Conservation (phyloP, 2,888 invertebrate species). For the Spodoptera exigua region DNA sequence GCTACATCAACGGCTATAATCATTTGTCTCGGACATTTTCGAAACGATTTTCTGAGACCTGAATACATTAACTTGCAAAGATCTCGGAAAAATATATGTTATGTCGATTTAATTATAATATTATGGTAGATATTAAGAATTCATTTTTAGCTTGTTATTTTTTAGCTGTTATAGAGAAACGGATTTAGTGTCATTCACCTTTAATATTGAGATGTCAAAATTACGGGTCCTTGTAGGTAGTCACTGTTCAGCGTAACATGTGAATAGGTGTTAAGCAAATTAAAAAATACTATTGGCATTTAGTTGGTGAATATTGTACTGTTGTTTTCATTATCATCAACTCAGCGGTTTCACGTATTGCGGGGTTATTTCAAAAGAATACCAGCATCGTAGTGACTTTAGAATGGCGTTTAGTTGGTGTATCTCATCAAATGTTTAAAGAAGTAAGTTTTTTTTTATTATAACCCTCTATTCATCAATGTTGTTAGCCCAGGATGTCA, state of each 20-base stretch:
- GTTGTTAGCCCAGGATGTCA: not conserved
- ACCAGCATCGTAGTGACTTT: too few relatives aligned
- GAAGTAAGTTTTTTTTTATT: too few relatives aligned
- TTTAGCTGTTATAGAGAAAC: slow-evolving; percentile 3
- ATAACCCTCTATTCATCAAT: too few relatives aligned
- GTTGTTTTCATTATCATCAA: not conserved
- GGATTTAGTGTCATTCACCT: slow-evolving; percentile 26
- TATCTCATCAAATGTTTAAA: too few relatives aligned
- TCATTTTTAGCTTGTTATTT: slow-evolving; percentile 3
- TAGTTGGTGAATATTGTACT: slow-evolving; percentile 3
- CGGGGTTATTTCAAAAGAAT: too few relatives aligned
- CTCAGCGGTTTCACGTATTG: not conserved
- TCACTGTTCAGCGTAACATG: slow-evolving; percentile 30
- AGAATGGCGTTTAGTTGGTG: too few relatives aligned
- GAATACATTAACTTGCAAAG: slow-evolving; percentile 45
- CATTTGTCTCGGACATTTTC: not conserved
- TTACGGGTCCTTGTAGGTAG: slow-evolving; percentile 58
- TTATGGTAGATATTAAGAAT: slow-evolving; percentile 39
- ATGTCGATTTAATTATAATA: slow-evolving; percentile 31
- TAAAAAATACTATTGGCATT: slow-evolving; percentile 30
- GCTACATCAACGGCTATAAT: slow-evolving; percentile 3
- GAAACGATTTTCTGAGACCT: slow-evolving; percentile 5
- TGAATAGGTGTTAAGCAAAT: slow-evolving; percentile 12
- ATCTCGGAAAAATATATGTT: slow-evolving; percentile 57
- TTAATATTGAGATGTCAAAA: slow-evolving; percentile 44